Evolutionary conservation across 30 jellyfish, hydroid and myxozoan genomes (phyloP).

Genomic region (Sanderia malayensis): DNA sequence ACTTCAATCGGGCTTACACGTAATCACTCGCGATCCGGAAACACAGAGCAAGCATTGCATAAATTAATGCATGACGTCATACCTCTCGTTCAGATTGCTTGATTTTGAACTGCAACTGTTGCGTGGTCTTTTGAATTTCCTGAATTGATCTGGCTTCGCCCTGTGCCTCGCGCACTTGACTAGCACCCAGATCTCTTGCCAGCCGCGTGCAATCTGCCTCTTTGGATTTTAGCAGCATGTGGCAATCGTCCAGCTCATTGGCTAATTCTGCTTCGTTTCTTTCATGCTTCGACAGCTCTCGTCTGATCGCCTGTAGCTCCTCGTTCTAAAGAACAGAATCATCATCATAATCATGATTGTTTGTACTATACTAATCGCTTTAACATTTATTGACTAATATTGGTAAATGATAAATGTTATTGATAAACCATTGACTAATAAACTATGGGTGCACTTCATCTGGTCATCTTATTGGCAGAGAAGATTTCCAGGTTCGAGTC

Average conservation of each 20-base stretch:
- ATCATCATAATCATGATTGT: too few species aligned
- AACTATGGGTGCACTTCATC: too few species aligned
- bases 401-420: too few species aligned
- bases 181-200: conserved; percentile 95
- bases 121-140: conserved; percentile 51
- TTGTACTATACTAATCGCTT: too few species aligned
- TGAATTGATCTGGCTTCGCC: conserved; percentile 64
- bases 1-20: too few species aligned
- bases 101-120: conserved; percentile 41
- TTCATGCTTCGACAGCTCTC: conserved; percentile 42
- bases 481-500: too few species aligned
- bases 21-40: too few species aligned
- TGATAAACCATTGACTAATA: too few species aligned
- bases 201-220: conserved; percentile 94
- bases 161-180: conserved; percentile 96
- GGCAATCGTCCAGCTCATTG: conserved; percentile 78
- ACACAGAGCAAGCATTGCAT: neutral
- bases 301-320: conserved; percentile 31
- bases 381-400: too few species aligned
- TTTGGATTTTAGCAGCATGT: conserved; percentile 60
- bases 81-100: conserved; percentile 76
- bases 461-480: too few species aligned
- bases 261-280: conserved; percentile 59
- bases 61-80: neutral
- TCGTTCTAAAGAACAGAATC: too few species aligned